Evolutionary conservation across 64 coral and sea anemone genomes (phyloP).

Genomic region (Anthopleura sola): DNA sequence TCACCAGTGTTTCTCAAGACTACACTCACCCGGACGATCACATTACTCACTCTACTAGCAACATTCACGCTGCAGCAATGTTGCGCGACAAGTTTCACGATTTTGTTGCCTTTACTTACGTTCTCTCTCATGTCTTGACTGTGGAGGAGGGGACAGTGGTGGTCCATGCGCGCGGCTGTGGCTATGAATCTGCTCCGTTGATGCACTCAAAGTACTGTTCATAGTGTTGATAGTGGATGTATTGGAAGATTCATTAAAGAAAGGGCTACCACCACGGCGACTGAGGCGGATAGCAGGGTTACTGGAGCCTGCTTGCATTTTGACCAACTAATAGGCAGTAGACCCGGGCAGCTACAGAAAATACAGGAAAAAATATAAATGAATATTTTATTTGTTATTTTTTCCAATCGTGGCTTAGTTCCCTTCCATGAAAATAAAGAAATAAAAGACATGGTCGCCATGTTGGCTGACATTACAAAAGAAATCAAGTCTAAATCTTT

Average conservation of each 20-base stretch:
- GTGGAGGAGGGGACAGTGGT: conserved; percentile 25
- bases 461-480: not conserved
- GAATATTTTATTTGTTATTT: not conserved
- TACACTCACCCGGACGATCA: too few relatives aligned
- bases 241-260: conserved; percentile 26
- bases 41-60: too few relatives aligned
- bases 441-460: not conserved
- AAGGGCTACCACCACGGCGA: conserved; percentile 20
- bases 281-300: not conserved
- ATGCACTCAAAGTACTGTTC: conserved; percentile 17
- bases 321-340: not conserved
- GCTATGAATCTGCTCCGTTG: not conserved
- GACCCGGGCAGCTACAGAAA: not conserved
- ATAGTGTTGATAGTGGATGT: conserved; percentile 19
- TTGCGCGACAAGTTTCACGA: too few relatives aligned
- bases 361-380: not conserved
- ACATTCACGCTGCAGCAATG: too few relatives aligned
- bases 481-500: too few relatives aligned
- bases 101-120: too few relatives aligned
- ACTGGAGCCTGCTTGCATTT: not conserved
- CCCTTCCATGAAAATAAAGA: too few relatives aligned
- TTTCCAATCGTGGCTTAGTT: too few relatives aligned
- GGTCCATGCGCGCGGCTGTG: not conserved
- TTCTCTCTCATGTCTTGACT: conserved; percentile 26
- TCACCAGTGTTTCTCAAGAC: too few relatives aligned